Percentiles rank a stretch among this genome's conserved stretches.
Evolutionary conservation across 2,888 invertebrate species (phyloP).

Genomic region (Drosophila dives): DNA sequence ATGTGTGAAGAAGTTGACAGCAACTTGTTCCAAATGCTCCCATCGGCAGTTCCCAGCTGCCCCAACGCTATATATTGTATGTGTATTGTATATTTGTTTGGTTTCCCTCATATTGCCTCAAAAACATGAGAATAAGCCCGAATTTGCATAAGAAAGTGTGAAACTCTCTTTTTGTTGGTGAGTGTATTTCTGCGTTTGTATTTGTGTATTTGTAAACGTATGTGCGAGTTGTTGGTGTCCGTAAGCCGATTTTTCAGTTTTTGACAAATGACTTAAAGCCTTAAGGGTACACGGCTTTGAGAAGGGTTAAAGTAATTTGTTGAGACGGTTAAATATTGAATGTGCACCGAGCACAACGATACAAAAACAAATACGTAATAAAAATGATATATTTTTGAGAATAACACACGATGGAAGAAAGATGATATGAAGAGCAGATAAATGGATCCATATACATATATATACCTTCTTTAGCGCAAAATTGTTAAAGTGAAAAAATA

Average conservation of each 20-base stretch:
- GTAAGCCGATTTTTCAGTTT: conserved; percentile 70
- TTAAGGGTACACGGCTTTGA: conserved; percentile 67
- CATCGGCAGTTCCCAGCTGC: conserved; percentile 42
- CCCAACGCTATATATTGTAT: conserved; percentile 33
- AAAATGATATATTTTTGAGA: conserved; percentile 63
- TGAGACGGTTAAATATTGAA: conserved; percentile 79
- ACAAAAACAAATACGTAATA: conserved; percentile 46
- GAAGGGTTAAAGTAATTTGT: conserved; percentile 79
- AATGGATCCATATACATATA: background rate
- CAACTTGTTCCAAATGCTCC: conserved; percentile 43
- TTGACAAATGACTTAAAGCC: conserved; percentile 81
- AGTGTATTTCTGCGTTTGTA: background rate
- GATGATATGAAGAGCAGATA: background rate
- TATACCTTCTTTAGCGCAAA: conserved; percentile 17
- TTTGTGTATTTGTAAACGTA: conserved; percentile 15
- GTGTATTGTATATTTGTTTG: conserved; percentile 26
- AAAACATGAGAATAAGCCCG: conserved; percentile 53
- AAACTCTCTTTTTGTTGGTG: conserved; percentile 43
- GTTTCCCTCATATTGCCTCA: conserved; percentile 41
- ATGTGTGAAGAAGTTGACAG: conserved; percentile 77
- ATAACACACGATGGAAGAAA: background rate
- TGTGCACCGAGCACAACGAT: conserved; percentile 52
- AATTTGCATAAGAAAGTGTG: conserved; percentile 78
- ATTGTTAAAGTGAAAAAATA: conserved; percentile 51
- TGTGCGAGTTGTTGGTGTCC: conserved; percentile 26